phyloP scores from a whole-genome alignment of 2,113 vertebrate genomes.

The Hippocampus abdominalis region DNA sequence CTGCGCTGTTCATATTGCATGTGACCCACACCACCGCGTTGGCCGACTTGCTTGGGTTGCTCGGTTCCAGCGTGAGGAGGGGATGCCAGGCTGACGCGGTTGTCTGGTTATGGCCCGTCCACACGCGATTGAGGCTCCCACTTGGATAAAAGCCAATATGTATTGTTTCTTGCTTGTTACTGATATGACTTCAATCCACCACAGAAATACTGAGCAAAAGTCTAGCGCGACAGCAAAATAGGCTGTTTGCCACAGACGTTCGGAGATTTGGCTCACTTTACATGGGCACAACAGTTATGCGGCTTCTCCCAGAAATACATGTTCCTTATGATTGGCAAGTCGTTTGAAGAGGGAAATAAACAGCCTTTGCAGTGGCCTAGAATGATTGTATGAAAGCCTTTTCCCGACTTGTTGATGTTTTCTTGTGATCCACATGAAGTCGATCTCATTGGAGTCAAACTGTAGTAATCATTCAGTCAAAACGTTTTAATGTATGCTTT shows the following conservation, averaged over 20 bases:
- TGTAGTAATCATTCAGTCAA: too few relatives aligned
- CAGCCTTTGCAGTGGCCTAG: not conserved
- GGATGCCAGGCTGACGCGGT: not conserved
- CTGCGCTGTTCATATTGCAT: not conserved
- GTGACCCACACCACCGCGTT: not conserved
- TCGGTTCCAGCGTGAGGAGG: not conserved
- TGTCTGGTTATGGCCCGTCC: not conserved
- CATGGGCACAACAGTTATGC: not conserved
- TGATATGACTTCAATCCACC: slow-evolving; percentile 1
- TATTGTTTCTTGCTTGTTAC: not conserved
- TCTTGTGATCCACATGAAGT: not conserved
- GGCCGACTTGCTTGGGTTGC: not conserved
- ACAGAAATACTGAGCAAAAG: not conserved
- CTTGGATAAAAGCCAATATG: not conserved
- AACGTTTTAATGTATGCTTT: not conserved
- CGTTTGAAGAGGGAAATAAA: not conserved
- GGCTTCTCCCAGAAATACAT: not conserved
- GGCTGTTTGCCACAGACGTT: not conserved
- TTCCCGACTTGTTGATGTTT: not conserved
- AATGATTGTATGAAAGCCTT: not conserved
- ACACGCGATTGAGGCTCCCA: not conserved
- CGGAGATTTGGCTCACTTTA: not conserved
- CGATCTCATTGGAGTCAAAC: not conserved
- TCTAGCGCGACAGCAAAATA: not conserved
- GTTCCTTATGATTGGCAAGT: not conserved